These are phyloP conservation scores for Paraescarpia echinospica DNA, from an alignment of 1,140 invertebrate genomes.

Conservation along the genomic window DNA sequence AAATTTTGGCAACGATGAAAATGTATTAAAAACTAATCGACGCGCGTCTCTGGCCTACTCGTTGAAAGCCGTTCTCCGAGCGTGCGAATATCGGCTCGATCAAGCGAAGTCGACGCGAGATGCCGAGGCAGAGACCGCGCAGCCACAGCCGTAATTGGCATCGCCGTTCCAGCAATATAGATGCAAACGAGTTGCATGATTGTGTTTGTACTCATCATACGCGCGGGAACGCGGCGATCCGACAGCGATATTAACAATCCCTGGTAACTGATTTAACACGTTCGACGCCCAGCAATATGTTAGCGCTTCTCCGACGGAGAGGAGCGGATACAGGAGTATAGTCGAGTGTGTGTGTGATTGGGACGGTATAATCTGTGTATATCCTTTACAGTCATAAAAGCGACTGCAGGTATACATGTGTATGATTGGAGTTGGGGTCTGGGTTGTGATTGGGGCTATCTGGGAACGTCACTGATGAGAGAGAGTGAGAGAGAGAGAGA, in stretches of 20 bases:
- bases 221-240: background rate
- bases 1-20: background rate
- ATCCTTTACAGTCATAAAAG: background rate
- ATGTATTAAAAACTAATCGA: background rate
- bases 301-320: background rate
- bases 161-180: background rate
- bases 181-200: conserved; percentile 1
- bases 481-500: too few species aligned
- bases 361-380: too few species aligned
- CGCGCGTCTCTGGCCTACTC: background rate
- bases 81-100: background rate
- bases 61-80: background rate
- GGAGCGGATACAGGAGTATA: too few species aligned
- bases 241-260: background rate
- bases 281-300: background rate
- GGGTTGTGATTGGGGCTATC: background rate
- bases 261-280: background rate
- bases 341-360: too few species aligned
- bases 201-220: background rate
- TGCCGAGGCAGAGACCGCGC: background rate
- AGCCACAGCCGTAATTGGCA: background rate
- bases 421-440: too few species aligned
- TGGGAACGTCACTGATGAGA: too few species aligned
- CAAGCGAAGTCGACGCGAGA: background rate
- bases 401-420: background rate